Conservation (phyloP, 2,113 vertebrate species). For the Podilymbus podiceps region DNA sequence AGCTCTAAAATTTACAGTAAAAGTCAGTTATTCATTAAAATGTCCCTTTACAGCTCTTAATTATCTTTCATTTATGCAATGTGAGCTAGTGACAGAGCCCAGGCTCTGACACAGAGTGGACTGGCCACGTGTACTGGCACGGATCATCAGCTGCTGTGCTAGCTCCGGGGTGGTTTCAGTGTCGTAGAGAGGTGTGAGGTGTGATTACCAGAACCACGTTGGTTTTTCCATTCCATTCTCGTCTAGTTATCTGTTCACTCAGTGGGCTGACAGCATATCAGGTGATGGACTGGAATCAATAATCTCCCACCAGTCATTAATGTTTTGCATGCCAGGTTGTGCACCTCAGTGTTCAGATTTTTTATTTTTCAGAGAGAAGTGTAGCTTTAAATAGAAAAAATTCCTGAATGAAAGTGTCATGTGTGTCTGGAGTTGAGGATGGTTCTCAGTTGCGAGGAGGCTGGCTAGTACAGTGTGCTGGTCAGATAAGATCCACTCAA, state of each 20-base stretch:
- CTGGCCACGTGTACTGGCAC: accelerated
- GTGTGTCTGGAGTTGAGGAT: neutral
- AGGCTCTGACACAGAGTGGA: neutral
- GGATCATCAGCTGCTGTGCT: neutral
- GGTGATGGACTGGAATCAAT: neutral
- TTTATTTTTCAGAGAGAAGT: neutral
- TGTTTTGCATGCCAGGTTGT: neutral
- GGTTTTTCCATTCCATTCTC: neutral
- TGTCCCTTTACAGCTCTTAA: neutral
- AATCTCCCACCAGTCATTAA: no score
- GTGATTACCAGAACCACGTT: neutral
- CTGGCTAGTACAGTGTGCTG: neutral
- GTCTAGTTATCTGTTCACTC: neutral
- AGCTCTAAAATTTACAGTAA: neutral
- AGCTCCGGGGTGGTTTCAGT: neutral
- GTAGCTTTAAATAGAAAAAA: neutral
- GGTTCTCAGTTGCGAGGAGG: neutral
- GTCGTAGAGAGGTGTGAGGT: neutral
- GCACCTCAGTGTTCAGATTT: neutral
- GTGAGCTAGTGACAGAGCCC: neutral
- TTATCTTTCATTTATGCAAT: neutral
- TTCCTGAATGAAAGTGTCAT: neutral
- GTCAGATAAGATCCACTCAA: neutral
- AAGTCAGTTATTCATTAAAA: neutral
- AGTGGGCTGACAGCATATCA: neutral